Conservation (phyloP, 2,888 invertebrate genomes). For the Caenorhabditis uteleia region DNA sequence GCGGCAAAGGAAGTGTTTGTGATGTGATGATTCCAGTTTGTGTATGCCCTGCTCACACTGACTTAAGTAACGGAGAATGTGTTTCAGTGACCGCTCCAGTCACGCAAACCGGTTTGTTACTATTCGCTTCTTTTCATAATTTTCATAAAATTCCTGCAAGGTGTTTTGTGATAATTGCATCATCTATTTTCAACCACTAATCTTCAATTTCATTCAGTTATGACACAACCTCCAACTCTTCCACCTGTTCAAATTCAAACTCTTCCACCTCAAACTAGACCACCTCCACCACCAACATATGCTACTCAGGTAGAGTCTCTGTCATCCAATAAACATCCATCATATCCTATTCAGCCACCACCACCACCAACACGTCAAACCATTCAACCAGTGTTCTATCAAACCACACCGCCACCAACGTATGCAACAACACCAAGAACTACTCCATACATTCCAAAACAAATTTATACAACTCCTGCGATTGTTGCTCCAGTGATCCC, state of each 20-base stretch:
- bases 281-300: conserved; percentile 27
- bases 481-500: conserved; percentile 12
- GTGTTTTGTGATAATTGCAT: not conserved
- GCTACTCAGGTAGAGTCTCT: conserved; percentile 5
- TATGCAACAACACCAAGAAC: conserved; percentile 38
- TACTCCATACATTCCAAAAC: conserved; percentile 32
- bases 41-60: conserved; percentile 65
- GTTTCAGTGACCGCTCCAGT: conserved; percentile 36
- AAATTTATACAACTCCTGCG: conserved; percentile 20
- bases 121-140: not conserved
- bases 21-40: conserved; percentile 65
- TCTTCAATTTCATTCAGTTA: conserved; percentile 8
- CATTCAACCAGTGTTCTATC: conserved; percentile 16
- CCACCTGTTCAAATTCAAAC: conserved; percentile 38
- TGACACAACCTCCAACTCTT: conserved; percentile 31
- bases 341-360: conserved; percentile 11
- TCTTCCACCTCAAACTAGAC: conserved; percentile 21
- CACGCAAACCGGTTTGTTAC: conserved; percentile 29
- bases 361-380: conserved; percentile 17
- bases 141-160: not conserved
- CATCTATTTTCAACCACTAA: not conserved
- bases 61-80: conserved; percentile 59
- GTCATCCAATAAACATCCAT: not conserved
- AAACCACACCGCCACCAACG: conserved; percentile 13
- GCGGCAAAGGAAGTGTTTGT: conserved; percentile 63